Conservation (phyloP, 2,888 invertebrate genomes). For the Leucozona laternaria region DNA sequence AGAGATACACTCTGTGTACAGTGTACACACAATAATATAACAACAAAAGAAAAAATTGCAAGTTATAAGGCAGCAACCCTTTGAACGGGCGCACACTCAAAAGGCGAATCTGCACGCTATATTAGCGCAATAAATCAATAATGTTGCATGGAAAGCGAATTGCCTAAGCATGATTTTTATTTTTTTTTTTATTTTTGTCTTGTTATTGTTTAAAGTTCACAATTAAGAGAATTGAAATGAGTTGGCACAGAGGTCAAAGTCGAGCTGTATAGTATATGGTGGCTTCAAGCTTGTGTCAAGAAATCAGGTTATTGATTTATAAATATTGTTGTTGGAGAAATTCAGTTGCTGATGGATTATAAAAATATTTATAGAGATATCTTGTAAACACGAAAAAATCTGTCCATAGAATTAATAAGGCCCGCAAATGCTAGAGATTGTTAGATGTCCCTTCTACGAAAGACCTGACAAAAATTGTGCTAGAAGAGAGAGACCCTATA, state of each 20-base stretch:
- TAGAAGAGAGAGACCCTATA: too few species aligned
- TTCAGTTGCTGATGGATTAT: not conserved
- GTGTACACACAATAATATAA: not conserved
- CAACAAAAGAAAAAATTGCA: not conserved
- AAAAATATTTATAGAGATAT: not conserved
- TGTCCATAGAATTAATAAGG: not conserved
- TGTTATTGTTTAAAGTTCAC: constrained; percentile 65
- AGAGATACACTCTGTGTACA: not conserved
- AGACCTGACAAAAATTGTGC: too few species aligned
- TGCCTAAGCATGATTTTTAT: constrained; percentile 54
- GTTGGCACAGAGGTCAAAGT: constrained; percentile 50
- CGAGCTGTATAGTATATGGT: not conserved
- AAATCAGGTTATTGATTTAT: constrained; percentile 1
- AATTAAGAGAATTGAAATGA: constrained; percentile 57
- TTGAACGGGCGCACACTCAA: constrained; percentile 44
- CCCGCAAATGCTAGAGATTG: too few species aligned
- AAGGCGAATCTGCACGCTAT: constrained; percentile 62
- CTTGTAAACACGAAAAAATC: not conserved
- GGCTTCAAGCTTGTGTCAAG: not conserved
- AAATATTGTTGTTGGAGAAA: not conserved
- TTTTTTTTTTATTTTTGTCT: not conserved
- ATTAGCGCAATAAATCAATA: constrained; percentile 70
- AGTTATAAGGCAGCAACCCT: constrained; percentile 38
- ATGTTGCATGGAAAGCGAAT: constrained; percentile 56
- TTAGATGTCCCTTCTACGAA: too few species aligned